phyloP scores from a whole-genome alignment of 2,113 vertebrate species.

The Sminthopsis crassicaudata region DNA sequence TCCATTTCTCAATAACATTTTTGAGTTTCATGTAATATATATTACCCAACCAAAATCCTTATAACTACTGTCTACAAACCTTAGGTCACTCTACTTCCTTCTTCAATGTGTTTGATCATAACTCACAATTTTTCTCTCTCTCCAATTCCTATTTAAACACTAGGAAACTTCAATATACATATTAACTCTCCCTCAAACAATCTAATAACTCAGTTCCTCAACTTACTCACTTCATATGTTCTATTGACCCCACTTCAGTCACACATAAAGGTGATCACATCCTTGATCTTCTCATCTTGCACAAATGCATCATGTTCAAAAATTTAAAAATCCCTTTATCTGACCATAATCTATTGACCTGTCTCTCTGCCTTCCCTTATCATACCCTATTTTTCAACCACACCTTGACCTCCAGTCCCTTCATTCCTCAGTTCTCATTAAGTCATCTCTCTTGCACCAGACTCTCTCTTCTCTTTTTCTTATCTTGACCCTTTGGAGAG shows the following conservation, averaged over 20 bases:
- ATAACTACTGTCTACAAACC: neutral
- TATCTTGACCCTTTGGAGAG: too few species aligned
- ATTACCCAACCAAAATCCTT: neutral
- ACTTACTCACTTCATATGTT: neutral
- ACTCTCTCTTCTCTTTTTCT: too few species aligned
- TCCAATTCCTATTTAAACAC: neutral
- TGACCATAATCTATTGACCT: neutral
- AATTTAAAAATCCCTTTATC: neutral
- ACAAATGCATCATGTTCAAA: neutral
- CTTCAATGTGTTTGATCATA: neutral
- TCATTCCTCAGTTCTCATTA: too few species aligned
- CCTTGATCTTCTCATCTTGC: neutral
- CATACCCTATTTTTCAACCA: neutral
- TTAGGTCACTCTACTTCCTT: neutral
- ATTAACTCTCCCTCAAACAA: neutral
- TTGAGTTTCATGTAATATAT: neutral
- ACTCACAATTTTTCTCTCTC: neutral
- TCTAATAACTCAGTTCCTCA: neutral
- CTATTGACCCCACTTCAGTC: neutral
- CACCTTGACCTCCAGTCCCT: too few species aligned
- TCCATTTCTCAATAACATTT: neutral
- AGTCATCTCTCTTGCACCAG: too few species aligned
- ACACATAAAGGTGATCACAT: neutral
- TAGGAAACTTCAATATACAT: neutral
- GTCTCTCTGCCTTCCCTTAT: neutral